Conservation (phyloP, 2,113 vertebrate genomes). For the Grammomys surdaster region DNA sequence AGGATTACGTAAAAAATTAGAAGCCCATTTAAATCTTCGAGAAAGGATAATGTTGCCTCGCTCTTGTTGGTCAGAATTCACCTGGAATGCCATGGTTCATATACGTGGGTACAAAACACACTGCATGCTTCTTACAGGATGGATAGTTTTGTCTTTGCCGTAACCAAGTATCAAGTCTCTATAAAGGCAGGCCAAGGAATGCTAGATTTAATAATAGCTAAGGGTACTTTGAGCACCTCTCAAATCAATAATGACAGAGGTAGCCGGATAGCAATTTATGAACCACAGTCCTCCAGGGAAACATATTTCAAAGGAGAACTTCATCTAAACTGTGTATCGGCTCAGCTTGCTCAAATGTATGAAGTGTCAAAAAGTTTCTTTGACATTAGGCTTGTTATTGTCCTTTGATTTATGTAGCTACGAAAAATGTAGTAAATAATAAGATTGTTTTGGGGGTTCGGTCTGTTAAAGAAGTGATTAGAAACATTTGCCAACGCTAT, state of each 20-base stretch:
- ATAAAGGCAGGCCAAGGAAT: slow-evolving; percentile 78
- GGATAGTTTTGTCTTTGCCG: slow-evolving; percentile 75
- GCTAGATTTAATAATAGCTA: slow-evolving; percentile 79
- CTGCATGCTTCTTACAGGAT: slow-evolving; percentile 71
- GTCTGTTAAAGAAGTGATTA: slow-evolving; percentile 84
- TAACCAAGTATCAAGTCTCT: slow-evolving; percentile 73
- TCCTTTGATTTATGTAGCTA: slow-evolving; percentile 86
- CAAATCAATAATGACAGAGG: slow-evolving; percentile 87
- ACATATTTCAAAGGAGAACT: slow-evolving; percentile 87
- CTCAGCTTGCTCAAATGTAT: slow-evolving; percentile 87
- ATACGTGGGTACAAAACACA: slow-evolving; percentile 73
- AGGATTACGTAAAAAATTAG: slow-evolving; percentile 56
- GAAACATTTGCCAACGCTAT: slow-evolving; percentile 82
- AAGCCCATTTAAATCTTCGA: slow-evolving; percentile 12
- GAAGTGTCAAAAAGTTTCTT: slow-evolving; percentile 88
- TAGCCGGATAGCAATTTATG: slow-evolving; percentile 88
- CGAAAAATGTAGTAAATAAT: slow-evolving; percentile 83
- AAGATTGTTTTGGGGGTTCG: slow-evolving; percentile 83
- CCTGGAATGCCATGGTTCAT: slow-evolving; percentile 69
- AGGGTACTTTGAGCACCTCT: slow-evolving; percentile 82
- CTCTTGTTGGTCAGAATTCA: slow-evolving; percentile 72
- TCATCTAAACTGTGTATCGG: slow-evolving; percentile 89
- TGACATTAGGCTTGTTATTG: slow-evolving; percentile 87
- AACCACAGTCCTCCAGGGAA: slow-evolving; percentile 85
- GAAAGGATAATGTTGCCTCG: slow-evolving; percentile 67